Base-by-base conservation (phyloP, 2,888 invertebrate genomes). In the Leucophenga montana region DNA sequence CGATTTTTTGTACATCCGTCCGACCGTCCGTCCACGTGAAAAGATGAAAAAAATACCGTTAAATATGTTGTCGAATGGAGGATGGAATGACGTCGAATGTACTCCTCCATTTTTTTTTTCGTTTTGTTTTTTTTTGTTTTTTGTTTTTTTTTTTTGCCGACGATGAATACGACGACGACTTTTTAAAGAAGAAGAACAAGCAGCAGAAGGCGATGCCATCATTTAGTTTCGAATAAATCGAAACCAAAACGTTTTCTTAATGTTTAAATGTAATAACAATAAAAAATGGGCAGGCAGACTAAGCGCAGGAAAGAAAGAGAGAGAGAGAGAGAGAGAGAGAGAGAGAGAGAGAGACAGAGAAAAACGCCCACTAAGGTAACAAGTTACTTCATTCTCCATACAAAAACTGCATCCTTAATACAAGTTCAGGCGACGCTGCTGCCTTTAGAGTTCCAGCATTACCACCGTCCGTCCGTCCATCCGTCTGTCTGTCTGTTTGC, bases 321-420 rank as follows among this genome's bases (percentile, higher is more conserved):
- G n/a, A 46, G 1, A 3, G n/a, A 46, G 6, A 46, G n/a, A 14
- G 6, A 46, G 14, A 46, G 6, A 13, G n/a, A 46, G 3, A 46
- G 13, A 14, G 6, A 14, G 50, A 6, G n/a, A 18, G 16, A 50
- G 13, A 50, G 50, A 50, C 3, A 8, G 4, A 48, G 16, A 50
- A 50, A 18, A 50, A 50, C 50, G 50, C 50, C 50, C 50, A 50
- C 50, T 11, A 50, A 16, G n/a, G 50, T 50, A 50, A 50, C 50
- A 50, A 50, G 50, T 50, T 50, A 39, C 39, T 39, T 39, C 39
- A 39, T 16, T 50, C 16, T n/a, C 16, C 6, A 16, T 3, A n/a
- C 50, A 50, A 18, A 50, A 50, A 16, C 16, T 50, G 50, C 50
- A 50, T 50, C 39, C 39, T 39, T 39, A 39, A 8, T 11, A 39